These are phyloP conservation scores for Mesorhabditis belari DNA, from an alignment of 2,888 invertebrate species.

Conservation along the genomic window DNA sequence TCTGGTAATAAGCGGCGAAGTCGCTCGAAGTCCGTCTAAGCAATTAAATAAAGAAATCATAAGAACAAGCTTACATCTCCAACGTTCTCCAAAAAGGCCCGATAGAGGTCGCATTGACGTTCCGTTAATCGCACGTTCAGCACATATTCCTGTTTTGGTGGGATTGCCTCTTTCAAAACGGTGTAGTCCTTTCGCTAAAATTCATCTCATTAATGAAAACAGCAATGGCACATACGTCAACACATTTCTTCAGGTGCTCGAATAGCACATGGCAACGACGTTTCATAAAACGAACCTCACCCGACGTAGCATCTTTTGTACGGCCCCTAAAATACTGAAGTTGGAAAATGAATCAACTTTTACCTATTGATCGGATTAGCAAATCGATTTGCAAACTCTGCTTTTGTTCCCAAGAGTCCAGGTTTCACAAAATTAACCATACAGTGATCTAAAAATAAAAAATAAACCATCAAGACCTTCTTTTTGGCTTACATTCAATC, in stretches of 20 bases:
- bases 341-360: no score
- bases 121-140: constrained; percentile 76
- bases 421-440: constrained; percentile 99
- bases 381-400: constrained; percentile 87
- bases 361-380: constrained; percentile 87
- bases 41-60: constrained; percentile 1
- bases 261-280: constrained; percentile 86
- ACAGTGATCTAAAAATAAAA: constrained; percentile 71
- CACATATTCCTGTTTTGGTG: constrained; percentile 92
- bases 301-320: constrained; percentile 80
- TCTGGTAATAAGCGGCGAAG: constrained; percentile 61
- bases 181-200: constrained; percentile 43
- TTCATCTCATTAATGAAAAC: background rate
- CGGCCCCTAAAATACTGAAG: no score
- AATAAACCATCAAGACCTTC: no score
- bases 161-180: constrained; percentile 78
- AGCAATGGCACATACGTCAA: constrained; percentile 59
- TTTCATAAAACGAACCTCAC: constrained; percentile 86
- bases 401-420: constrained; percentile 81
- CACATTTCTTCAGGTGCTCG: constrained; percentile 84
- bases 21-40: constrained; percentile 16
- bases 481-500: constrained; percentile 74
- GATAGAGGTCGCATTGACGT: constrained; percentile 61
- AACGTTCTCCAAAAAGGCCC: constrained; percentile 15
- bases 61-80: constrained; percentile 13